These are phyloP conservation scores for Didymodactylos carnosus DNA, from an alignment of 2,888 invertebrate species.

Conservation along the genomic window DNA sequence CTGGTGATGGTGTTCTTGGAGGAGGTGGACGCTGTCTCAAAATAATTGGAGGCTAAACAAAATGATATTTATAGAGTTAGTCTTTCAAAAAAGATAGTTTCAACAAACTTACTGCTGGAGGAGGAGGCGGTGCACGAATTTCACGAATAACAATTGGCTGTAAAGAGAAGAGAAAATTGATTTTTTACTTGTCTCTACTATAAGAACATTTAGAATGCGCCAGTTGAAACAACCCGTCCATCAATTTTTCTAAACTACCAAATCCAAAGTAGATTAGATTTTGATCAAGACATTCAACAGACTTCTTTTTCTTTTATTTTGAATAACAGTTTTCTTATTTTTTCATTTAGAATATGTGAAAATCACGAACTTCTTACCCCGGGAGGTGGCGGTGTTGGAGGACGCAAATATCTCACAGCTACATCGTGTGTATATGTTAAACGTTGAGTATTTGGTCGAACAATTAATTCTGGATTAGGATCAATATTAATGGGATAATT, in stretches of 20 bases:
- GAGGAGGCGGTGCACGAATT: background rate
- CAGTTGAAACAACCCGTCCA: too few relatives aligned
- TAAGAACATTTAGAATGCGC: too few relatives aligned
- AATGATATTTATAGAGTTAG: too few relatives aligned
- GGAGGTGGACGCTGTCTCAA: conserved; percentile 10
- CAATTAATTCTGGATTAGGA: conserved; percentile 6
- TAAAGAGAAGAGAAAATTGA: background rate
- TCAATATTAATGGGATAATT: conserved; percentile 10
- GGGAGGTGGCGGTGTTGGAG: conserved; percentile 6
- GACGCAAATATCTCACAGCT: conserved; percentile 9
- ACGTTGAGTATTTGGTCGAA: background rate
- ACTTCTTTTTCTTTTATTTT: background rate
- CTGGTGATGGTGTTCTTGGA: conserved; percentile 6
- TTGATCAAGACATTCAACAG: too few relatives aligned
- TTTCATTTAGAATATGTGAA: background rate
- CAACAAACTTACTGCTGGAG: too few relatives aligned
- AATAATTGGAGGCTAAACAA: conserved; percentile 5
- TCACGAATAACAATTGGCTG: background rate
- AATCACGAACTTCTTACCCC: background rate
- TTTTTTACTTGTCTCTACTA: too few relatives aligned
- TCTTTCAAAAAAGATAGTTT: too few relatives aligned
- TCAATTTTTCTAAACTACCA: too few relatives aligned
- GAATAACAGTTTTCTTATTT: background rate
- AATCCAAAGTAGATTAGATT: too few relatives aligned
- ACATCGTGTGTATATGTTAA: conserved; percentile 8